Base-by-base conservation (phyloP, 2,888 invertebrate genomes). In the Melipona beecheii region DNA sequence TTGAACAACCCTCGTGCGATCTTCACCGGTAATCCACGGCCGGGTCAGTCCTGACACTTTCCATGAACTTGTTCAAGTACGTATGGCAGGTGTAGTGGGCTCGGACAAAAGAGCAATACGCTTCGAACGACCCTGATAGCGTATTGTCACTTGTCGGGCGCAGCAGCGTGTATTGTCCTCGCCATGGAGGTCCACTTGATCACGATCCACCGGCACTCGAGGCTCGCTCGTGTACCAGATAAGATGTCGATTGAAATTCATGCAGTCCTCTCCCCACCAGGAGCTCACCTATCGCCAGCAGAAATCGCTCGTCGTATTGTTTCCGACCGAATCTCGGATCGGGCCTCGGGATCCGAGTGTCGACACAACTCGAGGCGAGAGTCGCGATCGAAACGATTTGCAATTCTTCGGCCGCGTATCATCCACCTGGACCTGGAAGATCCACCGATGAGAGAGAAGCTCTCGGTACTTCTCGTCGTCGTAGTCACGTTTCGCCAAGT, bases 241-340 rank as follows among this genome's bases (percentile, higher is more conserved):
- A 94, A 94, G 94, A 93, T 92, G 93, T 93, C 94, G 94, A 94
- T 94, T 94, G 94, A 94, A 94, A 94, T 94, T 94, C 94, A 94
- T 93, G 93, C 92, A 91, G 90, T 86, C 88, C 90, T 88, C 86
- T 65, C 79, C 66, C 78, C 64, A 31, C 68, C 58, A 19, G 4
- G 73, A 62, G 75, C 81, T 84, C 88, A 83, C 85, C 90, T 91
- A 91, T 91, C 90, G 82, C 87, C 79, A 84, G 86, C 86, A 86
- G 78, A 84, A 89, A 91, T 91, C 91, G 86, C 77, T 78, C 65
- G 84, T 86, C 85, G 89, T 88, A 92, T 92, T 91, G 90, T 91
- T 91, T 90, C 90, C 89, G 78, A 82, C 84, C 84, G 74, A 86
- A 87, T 89, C 87, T 81, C 75, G 75, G 83, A 89, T 89, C 76